These are phyloP conservation scores for Thinocorus orbignyianus DNA, from an alignment of 2,113 vertebrate species.

Conservation along the genomic window DNA sequence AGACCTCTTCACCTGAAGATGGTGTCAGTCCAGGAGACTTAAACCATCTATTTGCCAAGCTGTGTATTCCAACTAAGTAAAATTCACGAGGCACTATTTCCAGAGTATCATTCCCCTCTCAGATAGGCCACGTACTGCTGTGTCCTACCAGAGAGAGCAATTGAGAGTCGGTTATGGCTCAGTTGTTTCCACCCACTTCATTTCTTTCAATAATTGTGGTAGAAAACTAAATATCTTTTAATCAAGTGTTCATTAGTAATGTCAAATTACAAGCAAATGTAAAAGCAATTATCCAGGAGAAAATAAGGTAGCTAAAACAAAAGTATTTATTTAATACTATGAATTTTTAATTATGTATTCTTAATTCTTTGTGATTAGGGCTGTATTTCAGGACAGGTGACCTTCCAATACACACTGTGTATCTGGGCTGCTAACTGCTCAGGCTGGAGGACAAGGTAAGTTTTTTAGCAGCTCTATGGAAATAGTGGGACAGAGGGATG, in stretches of 20 bases:
- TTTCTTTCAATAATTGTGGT: background rate
- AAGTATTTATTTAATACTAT: slow-evolving; percentile 33
- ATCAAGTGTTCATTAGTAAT: background rate
- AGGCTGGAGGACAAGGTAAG: accelerated
- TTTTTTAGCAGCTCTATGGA: background rate
- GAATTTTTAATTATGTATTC: background rate
- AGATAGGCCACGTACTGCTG: accelerated
- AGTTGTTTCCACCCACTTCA: accelerated
- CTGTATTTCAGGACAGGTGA: background rate
- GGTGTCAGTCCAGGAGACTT: background rate
- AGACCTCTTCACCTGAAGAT: background rate
- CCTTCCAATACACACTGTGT: background rate
- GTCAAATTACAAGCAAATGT: background rate
- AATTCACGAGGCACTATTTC: background rate
- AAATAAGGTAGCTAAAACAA: slow-evolving; percentile 3
- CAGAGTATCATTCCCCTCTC: background rate
- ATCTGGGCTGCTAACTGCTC: background rate
- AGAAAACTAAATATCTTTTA: background rate
- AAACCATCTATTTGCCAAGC: background rate
- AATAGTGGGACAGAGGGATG: background rate
- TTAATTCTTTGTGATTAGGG: background rate
- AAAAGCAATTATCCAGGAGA: slow-evolving; percentile 7
- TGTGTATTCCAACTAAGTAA: background rate
- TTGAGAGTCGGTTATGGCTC: accelerated
- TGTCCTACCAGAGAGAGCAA: background rate